phyloP scores from a whole-genome alignment of 2,113 vertebrate species.

The Bostrychus sinensis region DNA sequence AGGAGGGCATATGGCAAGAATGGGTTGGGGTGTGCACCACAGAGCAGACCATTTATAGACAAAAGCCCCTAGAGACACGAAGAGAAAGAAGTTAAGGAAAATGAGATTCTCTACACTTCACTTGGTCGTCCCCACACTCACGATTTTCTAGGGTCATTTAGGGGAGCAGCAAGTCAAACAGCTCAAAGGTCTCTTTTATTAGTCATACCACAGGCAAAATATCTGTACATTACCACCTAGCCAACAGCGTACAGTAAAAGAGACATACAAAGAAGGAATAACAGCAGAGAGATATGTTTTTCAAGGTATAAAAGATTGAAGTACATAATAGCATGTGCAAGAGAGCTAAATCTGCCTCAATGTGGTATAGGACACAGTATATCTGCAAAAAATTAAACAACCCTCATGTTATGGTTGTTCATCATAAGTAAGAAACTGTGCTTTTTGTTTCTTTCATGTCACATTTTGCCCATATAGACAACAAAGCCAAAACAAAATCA shows the following conservation, averaged over 20 bases:
- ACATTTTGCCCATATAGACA: too few species aligned
- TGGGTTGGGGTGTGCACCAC: slow-evolving; percentile 39
- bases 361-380: too few species aligned
- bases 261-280: slow-evolving; percentile 15
- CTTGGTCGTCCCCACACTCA: slow-evolving; percentile 32
- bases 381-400: too few species aligned
- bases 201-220: slow-evolving; percentile 26
- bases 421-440: too few species aligned
- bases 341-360: not conserved
- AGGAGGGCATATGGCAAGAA: slow-evolving; percentile 68
- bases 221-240: slow-evolving; percentile 8
- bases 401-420: too few species aligned
- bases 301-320: slow-evolving; percentile 11
- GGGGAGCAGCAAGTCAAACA: slow-evolving; percentile 31
- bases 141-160: slow-evolving; percentile 44
- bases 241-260: slow-evolving; percentile 4
- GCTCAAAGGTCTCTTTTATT: slow-evolving; percentile 33
- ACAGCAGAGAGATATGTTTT: not conserved
- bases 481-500: too few species aligned
- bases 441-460: too few species aligned
- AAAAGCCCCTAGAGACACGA: slow-evolving; percentile 58
- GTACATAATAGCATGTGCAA: slow-evolving; percentile 2
- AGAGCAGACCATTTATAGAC: slow-evolving; percentile 62
- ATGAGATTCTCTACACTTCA: slow-evolving; percentile 61
- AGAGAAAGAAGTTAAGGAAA: slow-evolving; percentile 50